These are phyloP conservation scores for Psettodes erumei DNA, from an alignment of 2,113 vertebrate species.

Conservation along the genomic window DNA sequence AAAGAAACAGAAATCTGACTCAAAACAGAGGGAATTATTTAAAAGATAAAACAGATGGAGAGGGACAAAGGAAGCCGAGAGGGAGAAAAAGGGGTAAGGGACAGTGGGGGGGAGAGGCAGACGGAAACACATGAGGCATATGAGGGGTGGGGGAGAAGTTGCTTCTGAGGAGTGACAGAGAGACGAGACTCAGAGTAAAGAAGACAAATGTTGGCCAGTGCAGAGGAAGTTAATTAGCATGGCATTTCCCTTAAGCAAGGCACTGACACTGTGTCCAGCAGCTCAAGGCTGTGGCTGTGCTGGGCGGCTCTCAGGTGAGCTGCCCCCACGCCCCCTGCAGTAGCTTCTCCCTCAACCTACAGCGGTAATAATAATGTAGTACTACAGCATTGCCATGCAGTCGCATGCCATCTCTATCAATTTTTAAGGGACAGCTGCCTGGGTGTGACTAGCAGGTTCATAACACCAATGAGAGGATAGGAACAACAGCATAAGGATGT, in stretches of 20 bases:
- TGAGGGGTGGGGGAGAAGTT: not conserved
- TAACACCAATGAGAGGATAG: not conserved
- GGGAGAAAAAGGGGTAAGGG: constrained; percentile 20
- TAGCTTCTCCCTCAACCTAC: constrained; percentile 14
- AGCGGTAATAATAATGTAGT: constrained; percentile 56
- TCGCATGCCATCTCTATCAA: too few relatives aligned
- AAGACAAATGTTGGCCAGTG: constrained; percentile 8
- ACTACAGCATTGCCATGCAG: constrained; percentile 34
- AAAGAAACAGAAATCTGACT: constrained; percentile 39
- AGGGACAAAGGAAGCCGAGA: constrained; percentile 27
- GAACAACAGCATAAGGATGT: not conserved
- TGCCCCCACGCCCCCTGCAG: constrained; percentile 15
- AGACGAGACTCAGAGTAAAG: constrained; percentile 1
- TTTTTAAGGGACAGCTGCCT: not conserved
- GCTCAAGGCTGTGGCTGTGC: constrained; percentile 52
- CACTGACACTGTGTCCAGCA: constrained; percentile 41
- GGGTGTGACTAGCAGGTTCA: not conserved
- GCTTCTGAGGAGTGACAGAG: constrained; percentile 7
- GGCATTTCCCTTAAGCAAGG: constrained; percentile 47
- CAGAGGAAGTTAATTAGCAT: constrained; percentile 35
- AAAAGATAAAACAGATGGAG: constrained; percentile 59
- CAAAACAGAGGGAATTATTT: constrained; percentile 70
- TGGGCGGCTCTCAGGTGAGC: constrained; percentile 38
- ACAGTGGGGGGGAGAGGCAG: not conserved
- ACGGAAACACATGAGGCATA: not conserved